These are phyloP conservation scores for Crambe crambe DNA, from an alignment of 37 sponge, comb jelly and placozoan species.

Conservation along the genomic window DNA sequence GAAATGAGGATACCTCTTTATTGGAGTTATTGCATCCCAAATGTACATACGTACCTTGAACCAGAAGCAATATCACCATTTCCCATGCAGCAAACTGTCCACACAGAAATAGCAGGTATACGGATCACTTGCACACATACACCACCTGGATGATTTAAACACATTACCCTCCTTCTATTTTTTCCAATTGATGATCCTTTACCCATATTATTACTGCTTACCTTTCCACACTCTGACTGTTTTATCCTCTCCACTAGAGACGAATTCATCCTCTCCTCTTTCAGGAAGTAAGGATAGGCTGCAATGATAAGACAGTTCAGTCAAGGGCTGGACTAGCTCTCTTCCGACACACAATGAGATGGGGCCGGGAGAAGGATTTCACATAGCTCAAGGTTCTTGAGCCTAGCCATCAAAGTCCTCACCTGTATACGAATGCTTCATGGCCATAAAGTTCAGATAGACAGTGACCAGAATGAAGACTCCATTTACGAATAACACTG, in stretches of 20 bases:
- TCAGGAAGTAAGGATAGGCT: slow-evolving; percentile 51
- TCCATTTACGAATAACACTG: slow-evolving; percentile 76
- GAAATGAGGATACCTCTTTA: too few species aligned
- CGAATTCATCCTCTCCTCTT: slow-evolving; percentile 30
- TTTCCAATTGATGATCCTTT: too few species aligned
- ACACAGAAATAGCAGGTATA: slow-evolving; percentile 70
- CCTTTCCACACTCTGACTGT: slow-evolving; percentile 81
- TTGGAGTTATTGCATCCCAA: too few species aligned
- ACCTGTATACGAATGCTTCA: slow-evolving; percentile 74
- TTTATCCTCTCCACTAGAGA: slow-evolving; percentile 79
- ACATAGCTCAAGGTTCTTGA: too few species aligned
- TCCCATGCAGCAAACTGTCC: slow-evolving; percentile 61
- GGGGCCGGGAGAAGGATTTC: too few species aligned
- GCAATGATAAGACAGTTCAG: too few species aligned
- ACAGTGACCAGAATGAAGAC: slow-evolving; percentile 67
- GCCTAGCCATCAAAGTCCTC: too few species aligned
- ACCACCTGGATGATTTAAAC: slow-evolving; percentile 19
- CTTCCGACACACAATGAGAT: too few species aligned
- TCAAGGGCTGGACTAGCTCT: neutral
- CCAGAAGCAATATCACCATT: slow-evolving; percentile 77
- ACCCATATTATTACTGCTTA: too few species aligned
- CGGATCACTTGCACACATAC: slow-evolving; percentile 61
- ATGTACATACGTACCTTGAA: slow-evolving; percentile 72
- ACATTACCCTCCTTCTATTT: too few species aligned
- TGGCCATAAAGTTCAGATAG: slow-evolving; percentile 56